phyloP scores from a whole-genome alignment of 92 coral and sea anemone genomes.

The Zoanthus solanderi region DNA sequence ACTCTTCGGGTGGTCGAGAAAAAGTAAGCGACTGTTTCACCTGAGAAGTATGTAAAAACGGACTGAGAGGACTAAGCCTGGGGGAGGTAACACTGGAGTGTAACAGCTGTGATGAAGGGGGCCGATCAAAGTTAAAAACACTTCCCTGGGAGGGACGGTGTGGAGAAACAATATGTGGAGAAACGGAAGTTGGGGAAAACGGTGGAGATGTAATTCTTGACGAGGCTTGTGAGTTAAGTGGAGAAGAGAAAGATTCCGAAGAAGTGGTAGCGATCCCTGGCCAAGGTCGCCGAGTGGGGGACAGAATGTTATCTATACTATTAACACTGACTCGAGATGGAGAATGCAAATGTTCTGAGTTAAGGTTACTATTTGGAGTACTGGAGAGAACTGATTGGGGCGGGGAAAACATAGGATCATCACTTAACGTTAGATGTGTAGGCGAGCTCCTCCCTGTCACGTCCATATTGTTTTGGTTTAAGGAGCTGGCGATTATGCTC shows the following conservation, averaged over 20 bases:
- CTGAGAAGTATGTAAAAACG: constrained; percentile 74
- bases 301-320: constrained; percentile 75
- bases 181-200: constrained; percentile 86
- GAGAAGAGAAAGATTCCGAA: constrained; percentile 72
- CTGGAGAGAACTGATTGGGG: constrained; percentile 72
- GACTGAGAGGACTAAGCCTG: constrained; percentile 87
- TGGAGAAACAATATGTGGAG: constrained; percentile 87
- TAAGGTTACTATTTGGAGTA: constrained; percentile 80
- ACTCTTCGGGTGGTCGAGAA: constrained; percentile 68
- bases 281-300: constrained; percentile 86
- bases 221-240: constrained; percentile 79
- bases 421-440: constrained; percentile 68
- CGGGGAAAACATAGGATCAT: constrained; percentile 92
- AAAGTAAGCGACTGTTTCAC: constrained; percentile 67
- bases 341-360: constrained; percentile 79
- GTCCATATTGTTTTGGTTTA: constrained; percentile 65
- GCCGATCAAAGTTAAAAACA: constrained; percentile 91
- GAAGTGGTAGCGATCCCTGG: constrained; percentile 68
- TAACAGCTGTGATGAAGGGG: constrained; percentile 73
- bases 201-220: constrained; percentile 87
- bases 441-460: constrained; percentile 58
- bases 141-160: constrained; percentile 84
- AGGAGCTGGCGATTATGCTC: constrained; percentile 63
- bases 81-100: constrained; percentile 92
- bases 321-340: constrained; percentile 56